A percentile compares a stretch with the other conserved stretches of the same genome.
Evolutionary conservation across 1,140 invertebrate genomes (phyloP).

Genomic region (Bombus pyrosoma): DNA sequence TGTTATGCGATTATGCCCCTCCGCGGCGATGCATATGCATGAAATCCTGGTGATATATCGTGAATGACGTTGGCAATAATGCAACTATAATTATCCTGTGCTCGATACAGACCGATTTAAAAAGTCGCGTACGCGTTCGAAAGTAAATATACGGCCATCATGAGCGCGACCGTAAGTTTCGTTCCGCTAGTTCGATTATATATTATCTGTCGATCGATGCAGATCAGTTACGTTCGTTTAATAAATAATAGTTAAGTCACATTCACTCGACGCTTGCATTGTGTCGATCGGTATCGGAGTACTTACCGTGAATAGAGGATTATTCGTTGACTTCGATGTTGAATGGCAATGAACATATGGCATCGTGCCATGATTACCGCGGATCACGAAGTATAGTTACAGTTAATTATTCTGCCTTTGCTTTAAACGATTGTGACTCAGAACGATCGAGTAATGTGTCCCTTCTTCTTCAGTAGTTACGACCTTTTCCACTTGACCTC

Average conservation of each 20-base stretch:
- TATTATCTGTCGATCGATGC: conserved; percentile 51
- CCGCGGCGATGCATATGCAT: conserved; percentile 76
- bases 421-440: not conserved
- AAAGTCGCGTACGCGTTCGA: conserved; percentile 35
- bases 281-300: conserved; percentile 12
- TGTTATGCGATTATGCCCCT: conserved; percentile 59
- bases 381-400: not conserved
- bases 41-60: conserved; percentile 73
- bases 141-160: conserved; percentile 55
- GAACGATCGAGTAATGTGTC: not conserved
- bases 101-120: not conserved
- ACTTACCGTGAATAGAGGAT: not conserved
- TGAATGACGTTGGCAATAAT: conserved; percentile 78
- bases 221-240: conserved; percentile 43
- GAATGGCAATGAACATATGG: not conserved
- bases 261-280: conserved; percentile 17
- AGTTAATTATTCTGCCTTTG: not conserved
- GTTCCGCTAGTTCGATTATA: conserved; percentile 29
- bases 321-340: conserved; percentile 6
- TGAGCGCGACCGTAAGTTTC: conserved; percentile 54
- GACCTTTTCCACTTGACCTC: too few relatives aligned
- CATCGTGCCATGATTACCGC: not conserved
- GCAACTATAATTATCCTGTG: conserved; percentile 75
- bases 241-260: conserved; percentile 65
- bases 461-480: not conserved